A percentile compares a stretch with the other conserved stretches of the same genome.
These are phyloP conservation scores for Elephantulus edwardii DNA, from an alignment of 2,113 vertebrate genomes.

Conservation along the genomic window DNA sequence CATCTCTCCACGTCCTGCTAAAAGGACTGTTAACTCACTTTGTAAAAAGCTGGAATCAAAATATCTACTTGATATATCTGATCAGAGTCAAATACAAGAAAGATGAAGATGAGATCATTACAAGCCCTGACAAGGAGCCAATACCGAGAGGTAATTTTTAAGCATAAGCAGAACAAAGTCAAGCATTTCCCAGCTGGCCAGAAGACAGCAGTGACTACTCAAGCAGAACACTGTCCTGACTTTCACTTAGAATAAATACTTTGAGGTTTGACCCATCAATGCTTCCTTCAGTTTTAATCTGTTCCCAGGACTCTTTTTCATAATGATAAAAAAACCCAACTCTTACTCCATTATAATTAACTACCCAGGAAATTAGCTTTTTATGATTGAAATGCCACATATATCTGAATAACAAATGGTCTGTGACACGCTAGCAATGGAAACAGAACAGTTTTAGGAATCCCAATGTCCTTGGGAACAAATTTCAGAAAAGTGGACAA, in stretches of 20 bases:
- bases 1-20: not conserved
- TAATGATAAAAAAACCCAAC: slow-evolving; percentile 28
- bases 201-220: not conserved
- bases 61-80: too few species aligned
- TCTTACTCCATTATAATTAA: slow-evolving; percentile 2
- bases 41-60: not conserved
- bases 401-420: not conserved
- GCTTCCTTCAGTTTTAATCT: slow-evolving; percentile 43
- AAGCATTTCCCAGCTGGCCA: not conserved
- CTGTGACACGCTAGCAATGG: not conserved
- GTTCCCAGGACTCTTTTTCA: slow-evolving; percentile 26
- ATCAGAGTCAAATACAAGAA: not conserved
- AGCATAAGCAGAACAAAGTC: not conserved
- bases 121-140: not conserved
- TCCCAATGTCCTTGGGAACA: not conserved
- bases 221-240: not conserved
- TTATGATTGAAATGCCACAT: slow-evolving; percentile 31
- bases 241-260: slow-evolving; percentile 19
- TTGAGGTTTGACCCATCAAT: slow-evolving; percentile 31
- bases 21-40: not conserved
- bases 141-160: not conserved
- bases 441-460: not conserved
- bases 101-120: not conserved
- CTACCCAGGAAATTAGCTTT: slow-evolving; percentile 45
- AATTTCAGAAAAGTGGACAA: not conserved